A percentile compares a stretch with the other conserved stretches of the same genome.
phyloP scores from a whole-genome alignment of 2,888 invertebrate species.

The Gandaritis pyraliata region DNA sequence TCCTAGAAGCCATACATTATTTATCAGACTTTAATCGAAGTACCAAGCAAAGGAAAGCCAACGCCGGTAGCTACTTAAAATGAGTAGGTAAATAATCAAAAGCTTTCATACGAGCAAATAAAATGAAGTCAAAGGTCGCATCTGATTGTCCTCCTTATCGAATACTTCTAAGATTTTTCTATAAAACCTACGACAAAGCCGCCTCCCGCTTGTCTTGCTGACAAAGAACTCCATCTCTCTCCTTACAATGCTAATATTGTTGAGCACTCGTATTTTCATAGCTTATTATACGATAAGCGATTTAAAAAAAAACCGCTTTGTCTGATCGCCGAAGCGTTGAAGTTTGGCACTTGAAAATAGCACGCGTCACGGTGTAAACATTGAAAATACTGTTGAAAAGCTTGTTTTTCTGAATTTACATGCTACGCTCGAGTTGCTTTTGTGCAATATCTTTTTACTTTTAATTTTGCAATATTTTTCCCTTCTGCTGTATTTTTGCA shows the following conservation, averaged over 20 bases:
- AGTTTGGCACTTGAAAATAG: slow-evolving; percentile 33
- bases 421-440: slow-evolving; percentile 2
- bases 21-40: too few species aligned
- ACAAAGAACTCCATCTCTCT: slow-evolving; percentile 49
- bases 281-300: slow-evolving; percentile 38
- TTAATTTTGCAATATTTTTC: neutral
- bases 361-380: slow-evolving; percentile 28
- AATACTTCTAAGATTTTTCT: slow-evolving; percentile 50
- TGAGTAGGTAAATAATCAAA: too few species aligned
- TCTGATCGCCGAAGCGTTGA: slow-evolving; percentile 23
- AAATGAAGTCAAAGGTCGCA: slow-evolving; percentile 22
- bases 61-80: too few species aligned
- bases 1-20: too few species aligned
- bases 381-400: slow-evolving; percentile 32
- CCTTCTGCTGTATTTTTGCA: neutral
- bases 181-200: slow-evolving; percentile 50
- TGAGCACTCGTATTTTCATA: slow-evolving; percentile 49
- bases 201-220: slow-evolving; percentile 45
- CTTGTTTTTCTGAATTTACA: slow-evolving; percentile 14
- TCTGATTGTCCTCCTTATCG: slow-evolving; percentile 45
- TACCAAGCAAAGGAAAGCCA: too few species aligned
- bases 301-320: slow-evolving; percentile 33
- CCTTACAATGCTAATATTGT: slow-evolving; percentile 54
- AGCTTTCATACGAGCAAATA: slow-evolving; percentile 13
- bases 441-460: slow-evolving; percentile 14